phyloP scores from a whole-genome alignment of 2,888 invertebrate species.

The Pristionchus exspectatus region DNA sequence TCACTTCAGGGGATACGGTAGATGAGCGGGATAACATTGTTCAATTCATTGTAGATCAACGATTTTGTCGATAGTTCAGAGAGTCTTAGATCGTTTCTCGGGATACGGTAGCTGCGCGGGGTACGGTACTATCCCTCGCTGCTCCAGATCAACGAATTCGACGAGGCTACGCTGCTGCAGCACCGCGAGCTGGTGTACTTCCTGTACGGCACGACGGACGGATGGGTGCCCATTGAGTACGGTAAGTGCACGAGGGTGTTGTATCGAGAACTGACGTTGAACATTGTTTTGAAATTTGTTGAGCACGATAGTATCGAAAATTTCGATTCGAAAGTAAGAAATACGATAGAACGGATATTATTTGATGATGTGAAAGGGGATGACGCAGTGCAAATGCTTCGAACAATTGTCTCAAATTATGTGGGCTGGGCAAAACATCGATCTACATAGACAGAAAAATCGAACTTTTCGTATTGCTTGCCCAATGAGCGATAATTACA shows the following conservation, averaged over 20 bases:
- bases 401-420: background rate
- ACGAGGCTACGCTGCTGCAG: conserved; percentile 59
- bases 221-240: conserved; percentile 69
- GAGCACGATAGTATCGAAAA: no score
- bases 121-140: no score
- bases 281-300: background rate
- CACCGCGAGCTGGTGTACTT: conserved; percentile 63
- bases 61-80: no score
- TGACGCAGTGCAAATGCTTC: no score
- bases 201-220: conserved; percentile 70
- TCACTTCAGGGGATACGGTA: no score
- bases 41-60: no score
- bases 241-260: conserved; percentile 56
- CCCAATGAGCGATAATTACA: conserved; percentile 16
- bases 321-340: background rate
- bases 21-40: no score
- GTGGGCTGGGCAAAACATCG: no score
- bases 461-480: no score
- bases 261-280: background rate
- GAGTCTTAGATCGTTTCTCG: background rate
- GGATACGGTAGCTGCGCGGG: no score
- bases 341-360: background rate
- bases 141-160: conserved; percentile 56
- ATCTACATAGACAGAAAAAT: no score
- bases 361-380: no score